Evolutionary conservation across 2,888 invertebrate genomes (phyloP), one percentile per base, ranked within the genome.

Genomic region (Dichetophora obliterata): DNA sequence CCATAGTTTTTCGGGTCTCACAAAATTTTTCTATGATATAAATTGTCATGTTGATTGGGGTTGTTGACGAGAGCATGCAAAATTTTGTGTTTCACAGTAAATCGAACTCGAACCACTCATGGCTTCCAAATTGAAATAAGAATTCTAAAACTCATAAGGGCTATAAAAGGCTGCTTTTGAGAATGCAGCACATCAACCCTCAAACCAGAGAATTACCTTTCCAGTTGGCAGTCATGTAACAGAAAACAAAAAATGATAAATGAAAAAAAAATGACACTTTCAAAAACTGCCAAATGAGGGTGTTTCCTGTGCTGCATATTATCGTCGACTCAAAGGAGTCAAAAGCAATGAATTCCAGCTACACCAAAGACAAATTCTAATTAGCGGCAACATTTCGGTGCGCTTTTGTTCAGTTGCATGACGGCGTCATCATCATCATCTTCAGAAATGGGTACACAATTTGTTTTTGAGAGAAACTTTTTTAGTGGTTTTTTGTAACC

Each of bases 161-260:
- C 43, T 6, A 19, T 31, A 37, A 0, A 22, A n/a, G 61, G 16
- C 61, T 9, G 5, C 14, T 34, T 1, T 9, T 8, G n/a, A 34
- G 34, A 31, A 37, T 34, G 34, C 34, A 31, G 5, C 66, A 66
- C 11, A 66, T 4, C 66, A 66, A 66, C 66, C 66, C 66, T 43
- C 24, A 9, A 43, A 66, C n/a, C n/a, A n/a, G n/a, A 11, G 22
- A 43, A 24, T 19, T 37, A 37, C 37, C 14, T 22, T 37, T 48
- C n/a, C 34, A 43, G 19, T 59, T 16, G 59, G 1, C 43, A 19
- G 22, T 5, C 19, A 19, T 19, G 22, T 22, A 34, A 43, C 59
- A 4, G 24, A 66, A 66, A 5, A 43, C 48, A 24, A 66, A 66
- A 48, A 48, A 34, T 43, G 66, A 66, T 48, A 48, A 66, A 66